phyloP scores from a whole-genome alignment of 2,888 invertebrate genomes.

The Melanotus villosus region DNA sequence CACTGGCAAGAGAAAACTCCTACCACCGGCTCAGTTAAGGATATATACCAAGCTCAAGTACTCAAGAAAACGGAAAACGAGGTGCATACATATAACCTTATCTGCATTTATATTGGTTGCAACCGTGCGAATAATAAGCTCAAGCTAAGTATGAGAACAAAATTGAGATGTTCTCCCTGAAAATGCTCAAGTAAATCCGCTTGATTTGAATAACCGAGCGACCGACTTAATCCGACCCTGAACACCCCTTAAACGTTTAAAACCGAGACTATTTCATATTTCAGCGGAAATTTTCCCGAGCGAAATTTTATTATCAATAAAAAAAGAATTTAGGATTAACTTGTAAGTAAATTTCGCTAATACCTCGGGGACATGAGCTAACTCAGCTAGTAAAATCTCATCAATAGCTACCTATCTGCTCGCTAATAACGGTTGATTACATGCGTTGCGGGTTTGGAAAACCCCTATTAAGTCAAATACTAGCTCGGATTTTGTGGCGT shows the following conservation, averaged over 20 bases:
- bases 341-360: not conserved
- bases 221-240: conserved; percentile 18
- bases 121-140: conserved; percentile 46
- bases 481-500: conserved; percentile 55
- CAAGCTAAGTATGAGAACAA: conserved; percentile 41
- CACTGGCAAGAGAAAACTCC: conserved; percentile 28
- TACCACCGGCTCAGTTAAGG: conserved; percentile 30
- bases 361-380: not conserved
- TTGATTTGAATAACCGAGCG: conserved; percentile 29
- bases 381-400: conserved; percentile 30
- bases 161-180: conserved; percentile 39
- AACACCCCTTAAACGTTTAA: no score
- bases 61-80: conserved; percentile 47
- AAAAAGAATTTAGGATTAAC: not conserved
- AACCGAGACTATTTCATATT: no score
- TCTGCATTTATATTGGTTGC: conserved; percentile 53
- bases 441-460: conserved; percentile 49
- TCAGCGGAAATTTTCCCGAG: no score
- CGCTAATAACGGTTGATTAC: conserved; percentile 40
- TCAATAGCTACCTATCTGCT: conserved; percentile 31
- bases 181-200: conserved; percentile 18
- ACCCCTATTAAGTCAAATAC: conserved; percentile 52
- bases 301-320: not conserved
- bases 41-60: conserved; percentile 38
- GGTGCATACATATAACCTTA: conserved; percentile 50